Base-by-base conservation (phyloP, 2,113 vertebrate species). In the Amazona vittata region DNA sequence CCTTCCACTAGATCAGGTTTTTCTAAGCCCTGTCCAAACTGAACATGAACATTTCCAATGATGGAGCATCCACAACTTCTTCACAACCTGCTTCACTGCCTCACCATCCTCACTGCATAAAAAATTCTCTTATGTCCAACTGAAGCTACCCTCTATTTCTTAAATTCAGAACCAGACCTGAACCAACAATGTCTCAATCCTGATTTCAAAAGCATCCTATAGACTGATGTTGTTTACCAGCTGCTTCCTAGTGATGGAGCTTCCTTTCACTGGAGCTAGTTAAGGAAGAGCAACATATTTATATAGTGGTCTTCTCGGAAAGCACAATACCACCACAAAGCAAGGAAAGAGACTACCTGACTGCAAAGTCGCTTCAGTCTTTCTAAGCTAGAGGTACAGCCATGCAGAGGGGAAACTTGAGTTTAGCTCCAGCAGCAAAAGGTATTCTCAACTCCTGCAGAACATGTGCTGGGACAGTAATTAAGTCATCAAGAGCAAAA, bases 331-430 rank as follows among this genome's bases (percentile, higher is more conserved):
- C 69, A 29, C 37, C 19, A 70, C 3, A n/a, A 49, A 33, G 31
- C 28, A 93, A 63, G 33, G 53, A 52, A 83, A 83, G 5, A 9
- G 31, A 35, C 10, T 21, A 65, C 37, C 16, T 52, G 44, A 60
- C 21, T 65, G 31, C n/a, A 2, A 86, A 83, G n/a, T 25, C 21
- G 18, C 15, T 63, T 57, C 53, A 28, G 21, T 43, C 44, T 69
- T 73, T 67, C 53, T 65, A 49, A 77, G 41, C 6, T 70, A n/a
- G 57, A 88, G 16, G 13, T n/a, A 62, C 5, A 69, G 41, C 53
- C 4, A 0, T 1, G 9, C n/a, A 37, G 3, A 71, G 28, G 21
- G 20, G 17, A 90, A 77, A 44, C 59, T 26, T 5, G 2, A 78
- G 62, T 41, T 65, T 25, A 41, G 41, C 14, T 93, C 41, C 68